Conservation (phyloP, 2,113 vertebrate species). For the Scolopax mira region DNA sequence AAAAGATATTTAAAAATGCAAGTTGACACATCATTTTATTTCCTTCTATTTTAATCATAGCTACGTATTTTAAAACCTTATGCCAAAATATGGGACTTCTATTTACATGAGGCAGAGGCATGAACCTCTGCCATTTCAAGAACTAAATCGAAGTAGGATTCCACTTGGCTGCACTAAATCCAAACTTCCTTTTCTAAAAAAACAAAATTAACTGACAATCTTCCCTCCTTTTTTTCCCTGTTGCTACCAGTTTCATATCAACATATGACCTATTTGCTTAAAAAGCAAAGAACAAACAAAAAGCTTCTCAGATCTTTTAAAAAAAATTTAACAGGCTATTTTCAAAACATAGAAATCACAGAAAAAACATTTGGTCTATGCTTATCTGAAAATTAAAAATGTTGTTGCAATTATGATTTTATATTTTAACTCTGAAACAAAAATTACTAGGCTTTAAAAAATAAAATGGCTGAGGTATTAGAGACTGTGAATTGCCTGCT, state of each 20-base stretch:
- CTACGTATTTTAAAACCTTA: not conserved
- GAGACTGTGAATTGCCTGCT: conserved; percentile 4
- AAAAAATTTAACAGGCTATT: not conserved
- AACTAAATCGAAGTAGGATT: not conserved
- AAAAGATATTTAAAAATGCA: no score
- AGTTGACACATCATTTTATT: not conserved
- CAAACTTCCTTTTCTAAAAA: not conserved
- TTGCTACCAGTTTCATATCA: not conserved
- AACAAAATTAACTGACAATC: not conserved
- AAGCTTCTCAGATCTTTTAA: not conserved
- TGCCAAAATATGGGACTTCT: not conserved
- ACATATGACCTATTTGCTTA: not conserved
- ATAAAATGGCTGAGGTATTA: not conserved
- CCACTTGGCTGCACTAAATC: not conserved
- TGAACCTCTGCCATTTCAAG: not conserved
- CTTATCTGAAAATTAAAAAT: conserved; percentile 15
- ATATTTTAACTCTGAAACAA: not conserved
- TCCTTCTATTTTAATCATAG: not conserved
- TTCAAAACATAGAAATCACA: not conserved
- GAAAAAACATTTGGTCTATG: not conserved
- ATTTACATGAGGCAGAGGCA: not conserved
- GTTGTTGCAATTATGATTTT: not conserved
- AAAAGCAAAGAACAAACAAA: not conserved
- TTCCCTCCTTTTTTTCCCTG: not conserved
- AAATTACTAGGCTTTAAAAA: not conserved